Base-by-base conservation (phyloP, 2,888 invertebrate species). In the Hybos culiciformis region DNA sequence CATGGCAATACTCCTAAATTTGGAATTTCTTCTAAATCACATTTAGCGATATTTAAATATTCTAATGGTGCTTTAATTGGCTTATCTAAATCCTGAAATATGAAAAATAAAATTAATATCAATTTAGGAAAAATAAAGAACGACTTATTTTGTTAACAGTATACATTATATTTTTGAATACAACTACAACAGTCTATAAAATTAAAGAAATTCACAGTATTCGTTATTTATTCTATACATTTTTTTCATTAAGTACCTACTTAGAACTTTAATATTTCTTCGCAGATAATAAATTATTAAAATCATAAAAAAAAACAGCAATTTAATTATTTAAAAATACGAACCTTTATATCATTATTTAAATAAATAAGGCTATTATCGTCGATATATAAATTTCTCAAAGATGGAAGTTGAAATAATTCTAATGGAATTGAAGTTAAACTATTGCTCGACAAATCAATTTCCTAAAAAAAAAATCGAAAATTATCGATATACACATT, bases 301-400 rank as follows among this genome's bases (percentile, higher is more conserved):
- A 26, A 24, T 29, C 12, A 8, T 29, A 39, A 29, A 29, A 15
- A 17, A 36, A 20, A 20, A 20, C n/a, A 6, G 56, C 59, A 24
- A 71, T 61, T n/a, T 58, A 54, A 15, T 66, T 51, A 18, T 21
- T 20, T 14, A 39, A 26, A 26, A 14, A 11, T 23, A n/a, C 51
- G 46, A 43, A 57, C 57, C 50, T 53, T 48, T 36, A 66, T 48
- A 34, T 63, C 63, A 18, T 48, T 47, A 23, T 55, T 53, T 43
- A 65, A 46, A 39, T 59, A 51, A 9, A 53, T 46, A 47, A 66
- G 50, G 34, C 60, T 58, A 49, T 66, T 66, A 47, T 64, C 62
- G 45, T 63, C 69, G 3, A 80, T 64, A 54, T 77, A 78, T 19
- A 82, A 60, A 56, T 75, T 78, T 41, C 78, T 67, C 45, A 82